Base-by-base conservation (phyloP, 2,888 invertebrate genomes). In the Archips crataeganus region DNA sequence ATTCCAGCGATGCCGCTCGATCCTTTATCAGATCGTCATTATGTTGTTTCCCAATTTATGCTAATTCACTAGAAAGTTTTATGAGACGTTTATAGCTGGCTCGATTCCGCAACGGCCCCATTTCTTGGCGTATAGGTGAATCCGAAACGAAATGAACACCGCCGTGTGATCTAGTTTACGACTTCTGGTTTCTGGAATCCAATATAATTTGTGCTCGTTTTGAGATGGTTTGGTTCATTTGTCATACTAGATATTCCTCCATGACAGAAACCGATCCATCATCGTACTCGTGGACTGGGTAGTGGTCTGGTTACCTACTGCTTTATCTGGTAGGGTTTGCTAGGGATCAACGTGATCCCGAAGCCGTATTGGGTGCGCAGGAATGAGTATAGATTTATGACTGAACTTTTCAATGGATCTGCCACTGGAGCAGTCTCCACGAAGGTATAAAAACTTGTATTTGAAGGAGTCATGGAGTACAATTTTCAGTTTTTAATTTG, bases 1-100 rank as follows among this genome's bases (percentile, higher is more conserved):
- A 71, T 71, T 23, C 23, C 57, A 11, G 23, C 57, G 57, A 54
- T 54, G 51, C 15, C 23, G 15, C 57, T 11, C 54, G 6, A 10
- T 32, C 32, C 57, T 59, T 71, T 71, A 71, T 71, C 71, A 61
- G 71, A 71, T 71, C 71, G 66, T 65, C 71, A 62, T 45, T n/a
- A 8, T 71, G n/a, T 65, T 62, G 45, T 61, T 6, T 32, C 51
- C n/a, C 49, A 65, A 36, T 49, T 49, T 36, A 34, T 36, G 51
- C 32, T 9, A 51, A 51, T 65, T 15, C 65, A 47, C 49, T 4
- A 36, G 8, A 63, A 63, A n/a, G 63, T 34, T 63, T 11, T 42
- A 63, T 32, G n/a, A 32, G 32, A 47, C 32, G 4, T 45, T 62
- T 45, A 23, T 62, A 13, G 45, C 23, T 13, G 34, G 42, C 61